These are phyloP conservation scores for Malacoctenus gilli DNA, from an alignment of 2,797 vertebrate genomes.

Conservation along the genomic window DNA sequence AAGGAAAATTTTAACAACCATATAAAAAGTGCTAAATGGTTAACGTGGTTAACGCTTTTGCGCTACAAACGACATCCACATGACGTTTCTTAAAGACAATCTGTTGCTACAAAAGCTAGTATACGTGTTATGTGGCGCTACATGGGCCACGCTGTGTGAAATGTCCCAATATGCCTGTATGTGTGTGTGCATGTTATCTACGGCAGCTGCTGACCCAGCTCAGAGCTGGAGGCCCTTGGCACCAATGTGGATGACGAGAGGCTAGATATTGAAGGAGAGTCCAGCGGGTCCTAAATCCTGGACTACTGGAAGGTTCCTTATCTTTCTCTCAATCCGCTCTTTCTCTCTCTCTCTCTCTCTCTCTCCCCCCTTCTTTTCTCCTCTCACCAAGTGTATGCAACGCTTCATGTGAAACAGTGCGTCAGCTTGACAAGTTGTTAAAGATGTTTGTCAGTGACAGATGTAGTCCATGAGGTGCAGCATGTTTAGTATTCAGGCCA, in stretches of 20 bases:
- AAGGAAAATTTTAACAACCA: conserved; percentile 5
- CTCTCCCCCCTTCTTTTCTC: conserved; percentile 73
- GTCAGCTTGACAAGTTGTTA: conserved; percentile 53
- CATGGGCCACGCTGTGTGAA: conserved; percentile 88
- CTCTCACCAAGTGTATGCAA: conserved; percentile 71
- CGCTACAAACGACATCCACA: no score
- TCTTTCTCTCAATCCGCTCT: conserved; percentile 83
- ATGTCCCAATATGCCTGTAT: conserved; percentile 94
- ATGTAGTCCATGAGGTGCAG: conserved; percentile 28
- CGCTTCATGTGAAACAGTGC: conserved; percentile 64
- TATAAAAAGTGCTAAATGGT: conserved; percentile 3
- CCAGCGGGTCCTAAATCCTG: conserved; percentile 96
- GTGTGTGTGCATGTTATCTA: conserved; percentile 97
- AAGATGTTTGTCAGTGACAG: conserved; percentile 44
- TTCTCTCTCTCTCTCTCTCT: conserved; percentile 47
- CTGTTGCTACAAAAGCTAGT: conserved; percentile 47
- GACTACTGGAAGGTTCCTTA: conserved; percentile 97
- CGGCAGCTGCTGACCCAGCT: conserved; percentile 96
- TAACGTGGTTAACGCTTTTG: no score
- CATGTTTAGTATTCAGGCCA: conserved; percentile 25
- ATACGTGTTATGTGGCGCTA: conserved; percentile 70
- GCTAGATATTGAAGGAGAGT: conserved; percentile 97
- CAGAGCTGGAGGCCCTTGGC: conserved; percentile 95
- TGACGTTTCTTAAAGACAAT: no score
- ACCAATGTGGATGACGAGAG: conserved; percentile 94